Evolutionary conservation across 2,888 invertebrate species (phyloP), one percentile per base, ranked within the genome.

Genomic region (Rhimphoctona megacephalus): DNA sequence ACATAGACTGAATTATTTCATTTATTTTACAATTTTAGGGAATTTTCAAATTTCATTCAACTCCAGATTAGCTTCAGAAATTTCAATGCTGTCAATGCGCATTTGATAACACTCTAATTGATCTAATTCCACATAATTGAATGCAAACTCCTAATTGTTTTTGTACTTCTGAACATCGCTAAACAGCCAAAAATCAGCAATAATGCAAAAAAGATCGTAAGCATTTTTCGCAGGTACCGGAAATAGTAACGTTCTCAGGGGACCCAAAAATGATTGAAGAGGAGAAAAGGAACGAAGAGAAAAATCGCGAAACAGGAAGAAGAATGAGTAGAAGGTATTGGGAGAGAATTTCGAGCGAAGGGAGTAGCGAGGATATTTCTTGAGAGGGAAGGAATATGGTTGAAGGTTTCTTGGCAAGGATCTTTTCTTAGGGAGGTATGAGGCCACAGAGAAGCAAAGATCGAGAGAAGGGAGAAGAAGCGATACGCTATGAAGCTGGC

Each of bases 331-430:
- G 43, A 33, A 57, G 67, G 43, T 70, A 14, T 74, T 52, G 36
- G 25, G 11, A 33, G 61, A 36, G 25, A 39, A 46, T 66, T 57
- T 8, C 43, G 36, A 33, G 82, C 6, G 69, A 61, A 73, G 73
- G 43, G 67, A 43, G 80, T 22, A 54, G 69, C 43, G 57, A 52
- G 74, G 80, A 80, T 82, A 70, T 72, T 49, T 64, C 52, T 70
- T 69, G 57, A 67, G 85, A 54, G 83, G 36, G 78, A 73, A 78
- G 74, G 80, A 81, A 36, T 77, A 73, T 77, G 80, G 70, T 57
- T 72, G 72, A 85, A 85, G 85, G 72, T 74, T 72, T 61, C 85
- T 81, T 73, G 52, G 81, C 79, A 77, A 70, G 88, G 83, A 85
- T 80, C 85, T 61, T 85, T 85, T 79, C 61, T 77, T 70, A 39